Percentiles rank a stretch among this genome's conserved stretches.
These are phyloP conservation scores for Lydus trimaculatus DNA, from an alignment of 2,888 invertebrate species.

Conservation along the genomic window DNA sequence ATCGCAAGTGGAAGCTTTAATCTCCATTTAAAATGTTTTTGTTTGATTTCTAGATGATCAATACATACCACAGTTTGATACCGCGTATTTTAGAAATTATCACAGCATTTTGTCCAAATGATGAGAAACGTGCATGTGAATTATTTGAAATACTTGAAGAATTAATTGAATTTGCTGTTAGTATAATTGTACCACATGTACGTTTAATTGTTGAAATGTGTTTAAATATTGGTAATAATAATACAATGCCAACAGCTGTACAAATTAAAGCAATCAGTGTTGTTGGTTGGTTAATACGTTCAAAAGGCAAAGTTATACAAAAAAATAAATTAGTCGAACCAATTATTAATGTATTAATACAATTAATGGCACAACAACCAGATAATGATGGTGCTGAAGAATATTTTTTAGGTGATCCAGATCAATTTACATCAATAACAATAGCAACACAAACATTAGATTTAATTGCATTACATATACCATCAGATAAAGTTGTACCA, in stretches of 20 bases:
- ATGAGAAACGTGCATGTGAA: constrained; percentile 68
- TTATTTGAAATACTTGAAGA: constrained; percentile 72
- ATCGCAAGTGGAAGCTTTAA: too few relatives aligned
- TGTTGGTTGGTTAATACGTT: constrained; percentile 69
- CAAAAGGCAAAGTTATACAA: constrained; percentile 75
- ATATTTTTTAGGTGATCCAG: constrained; percentile 69
- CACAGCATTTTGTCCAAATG: constrained; percentile 65
- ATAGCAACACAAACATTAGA: constrained; percentile 79
- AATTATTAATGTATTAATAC: constrained; percentile 71
- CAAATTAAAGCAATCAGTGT: constrained; percentile 74
- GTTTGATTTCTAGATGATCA: constrained; percentile 58
- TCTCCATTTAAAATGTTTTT: too few relatives aligned
- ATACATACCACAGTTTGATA: constrained; percentile 67
- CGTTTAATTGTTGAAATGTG: constrained; percentile 72
- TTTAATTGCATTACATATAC: constrained; percentile 74
- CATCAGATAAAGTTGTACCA: constrained; percentile 78
- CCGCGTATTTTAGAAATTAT: constrained; percentile 71
- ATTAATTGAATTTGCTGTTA: constrained; percentile 69
- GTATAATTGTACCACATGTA: constrained; percentile 69
- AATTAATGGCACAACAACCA: constrained; percentile 70
- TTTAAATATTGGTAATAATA: constrained; percentile 68
- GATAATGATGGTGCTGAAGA: constrained; percentile 71
- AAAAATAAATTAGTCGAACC: constrained; percentile 77
- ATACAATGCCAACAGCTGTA: constrained; percentile 66
- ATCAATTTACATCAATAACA: constrained; percentile 70